Conservation (phyloP, 2,888 invertebrate genomes). For the Ypsolopha scabrella region DNA sequence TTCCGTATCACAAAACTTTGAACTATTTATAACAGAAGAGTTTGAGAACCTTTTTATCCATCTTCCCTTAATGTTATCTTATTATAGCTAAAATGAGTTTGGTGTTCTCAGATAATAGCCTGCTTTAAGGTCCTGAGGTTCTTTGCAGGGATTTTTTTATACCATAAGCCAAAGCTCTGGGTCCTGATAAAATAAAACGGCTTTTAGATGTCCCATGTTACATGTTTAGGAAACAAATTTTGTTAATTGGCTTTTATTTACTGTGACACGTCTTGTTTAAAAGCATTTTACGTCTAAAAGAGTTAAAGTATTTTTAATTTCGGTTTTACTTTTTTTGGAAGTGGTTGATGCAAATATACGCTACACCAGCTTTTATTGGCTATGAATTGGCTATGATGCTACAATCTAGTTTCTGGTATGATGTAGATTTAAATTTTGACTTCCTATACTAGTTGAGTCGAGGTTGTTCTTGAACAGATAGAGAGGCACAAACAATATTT, state of each 20-base stretch:
- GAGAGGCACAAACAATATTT: too few relatives aligned
- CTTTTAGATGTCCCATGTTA: conserved; percentile 1
- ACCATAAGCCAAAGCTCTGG: neutral
- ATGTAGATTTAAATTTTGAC: too few relatives aligned
- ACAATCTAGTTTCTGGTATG: neutral
- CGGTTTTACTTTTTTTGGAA: too few relatives aligned
- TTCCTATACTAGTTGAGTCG: too few relatives aligned
- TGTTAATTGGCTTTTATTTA: neutral
- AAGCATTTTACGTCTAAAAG: neutral
- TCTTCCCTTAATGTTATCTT: conserved; percentile 67
- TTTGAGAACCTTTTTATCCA: conserved; percentile 14
- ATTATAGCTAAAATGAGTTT: conserved; percentile 70
- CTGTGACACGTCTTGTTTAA: neutral
- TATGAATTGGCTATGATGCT: too few relatives aligned
- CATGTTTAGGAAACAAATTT: conserved; percentile 1
- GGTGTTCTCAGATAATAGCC: conserved; percentile 67
- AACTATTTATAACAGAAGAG: neutral
- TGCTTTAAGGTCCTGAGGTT: conserved; percentile 32
- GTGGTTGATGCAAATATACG: too few relatives aligned
- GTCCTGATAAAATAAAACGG: neutral
- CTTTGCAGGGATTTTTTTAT: conserved; percentile 46
- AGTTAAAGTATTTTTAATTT: too few relatives aligned
- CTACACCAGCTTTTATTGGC: too few relatives aligned
- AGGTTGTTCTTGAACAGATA: too few relatives aligned
- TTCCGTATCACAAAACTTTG: neutral